Percentiles rank a stretch among this genome's conserved stretches.
phyloP scores from a whole-genome alignment of 2,797 vertebrate genomes.

The Hylomyscus alleni region DNA sequence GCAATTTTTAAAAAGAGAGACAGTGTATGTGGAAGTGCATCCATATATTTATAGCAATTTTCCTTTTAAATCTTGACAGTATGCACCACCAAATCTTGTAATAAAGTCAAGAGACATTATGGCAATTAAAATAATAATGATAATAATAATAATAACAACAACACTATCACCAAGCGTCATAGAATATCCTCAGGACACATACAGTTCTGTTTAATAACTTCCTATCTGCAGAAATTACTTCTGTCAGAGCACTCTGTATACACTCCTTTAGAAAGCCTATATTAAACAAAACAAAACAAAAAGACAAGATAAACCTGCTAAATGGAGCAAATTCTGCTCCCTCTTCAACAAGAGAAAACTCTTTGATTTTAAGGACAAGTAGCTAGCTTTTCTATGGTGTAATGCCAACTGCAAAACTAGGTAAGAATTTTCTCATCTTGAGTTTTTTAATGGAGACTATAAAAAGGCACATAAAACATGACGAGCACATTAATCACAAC shows the following conservation, averaged over 20 bases:
- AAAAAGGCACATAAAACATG: not conserved
- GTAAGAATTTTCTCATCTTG: not conserved
- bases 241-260: not conserved
- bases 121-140: not conserved
- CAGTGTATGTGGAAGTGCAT: not conserved
- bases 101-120: conserved; percentile 53
- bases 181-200: conserved; percentile 37
- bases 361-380: not conserved
- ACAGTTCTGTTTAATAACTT: conserved; percentile 24
- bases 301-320: conserved; percentile 13
- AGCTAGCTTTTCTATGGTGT: not conserved
- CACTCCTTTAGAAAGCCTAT: conserved; percentile 40
- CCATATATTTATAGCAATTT: conserved; percentile 54
- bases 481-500: not conserved
- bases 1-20: not conserved
- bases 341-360: conserved; percentile 63
- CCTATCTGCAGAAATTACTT: conserved; percentile 26
- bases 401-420: conserved; percentile 1
- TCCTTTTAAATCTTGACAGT: conserved; percentile 64
- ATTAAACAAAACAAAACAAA: not conserved
- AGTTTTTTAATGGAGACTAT: not conserved
- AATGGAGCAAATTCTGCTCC: conserved; percentile 29
- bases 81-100: not conserved
- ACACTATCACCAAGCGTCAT: not conserved
- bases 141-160: too few species aligned